phyloP scores from a whole-genome alignment of 2,797 vertebrate species.

The Sternarchorhynchus goeldii region DNA sequence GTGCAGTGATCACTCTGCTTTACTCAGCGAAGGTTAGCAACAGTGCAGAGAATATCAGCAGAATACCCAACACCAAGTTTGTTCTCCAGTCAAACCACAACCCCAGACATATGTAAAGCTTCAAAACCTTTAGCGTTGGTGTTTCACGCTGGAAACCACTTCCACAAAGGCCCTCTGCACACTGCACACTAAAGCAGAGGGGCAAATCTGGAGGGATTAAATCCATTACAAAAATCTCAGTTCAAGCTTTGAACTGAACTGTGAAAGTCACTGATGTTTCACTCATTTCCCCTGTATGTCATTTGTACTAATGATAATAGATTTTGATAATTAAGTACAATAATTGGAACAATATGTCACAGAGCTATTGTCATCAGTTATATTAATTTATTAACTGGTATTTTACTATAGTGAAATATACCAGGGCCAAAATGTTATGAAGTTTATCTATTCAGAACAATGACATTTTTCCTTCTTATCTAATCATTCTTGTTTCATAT shows the following conservation, averaged over 20 bases:
- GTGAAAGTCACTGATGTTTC: conserved; percentile 17
- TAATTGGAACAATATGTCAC: background rate
- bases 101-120: conserved; percentile 74
- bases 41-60: conserved; percentile 38
- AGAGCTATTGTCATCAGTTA: background rate
- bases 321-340: conserved; percentile 1
- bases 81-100: conserved; percentile 66
- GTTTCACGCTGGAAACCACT: conserved; percentile 67
- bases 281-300: conserved; percentile 9
- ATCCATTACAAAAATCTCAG: conserved; percentile 37
- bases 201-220: conserved; percentile 51
- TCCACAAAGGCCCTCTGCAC: conserved; percentile 61
- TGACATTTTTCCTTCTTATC: no score
- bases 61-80: conserved; percentile 38
- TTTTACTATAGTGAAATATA: background rate
- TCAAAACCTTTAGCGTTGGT: conserved; percentile 68
- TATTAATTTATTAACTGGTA: no score
- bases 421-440: no score
- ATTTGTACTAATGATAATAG: conserved; percentile 36
- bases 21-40: conserved; percentile 22
- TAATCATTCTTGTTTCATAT: no score
- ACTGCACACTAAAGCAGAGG: conserved; percentile 51
- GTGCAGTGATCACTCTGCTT: conserved; percentile 12
- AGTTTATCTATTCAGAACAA: no score
- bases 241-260: conserved; percentile 20